Percentiles rank a stretch among this genome's conserved stretches.
Evolutionary conservation across 1,140 invertebrate species (phyloP).

Genomic region (Mya arenaria): DNA sequence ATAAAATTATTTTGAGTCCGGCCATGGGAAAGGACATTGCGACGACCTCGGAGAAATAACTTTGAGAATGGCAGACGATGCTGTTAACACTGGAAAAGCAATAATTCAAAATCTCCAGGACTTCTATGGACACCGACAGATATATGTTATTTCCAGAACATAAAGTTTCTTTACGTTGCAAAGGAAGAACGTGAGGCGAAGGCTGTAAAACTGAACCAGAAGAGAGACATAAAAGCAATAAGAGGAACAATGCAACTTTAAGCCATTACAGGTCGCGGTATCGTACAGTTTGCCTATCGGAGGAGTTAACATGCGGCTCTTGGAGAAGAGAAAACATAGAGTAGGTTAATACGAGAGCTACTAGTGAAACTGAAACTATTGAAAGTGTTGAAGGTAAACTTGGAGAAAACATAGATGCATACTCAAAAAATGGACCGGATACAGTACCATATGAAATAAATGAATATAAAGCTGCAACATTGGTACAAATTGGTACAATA

Average conservation of each 20-base stretch:
- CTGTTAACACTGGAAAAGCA: slow-evolving; percentile 16
- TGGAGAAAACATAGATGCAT: too few relatives aligned
- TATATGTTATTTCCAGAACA: too few relatives aligned
- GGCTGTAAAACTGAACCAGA: not conserved
- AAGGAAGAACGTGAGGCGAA: slow-evolving; percentile 9
- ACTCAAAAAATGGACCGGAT: too few relatives aligned
- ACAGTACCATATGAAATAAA: too few relatives aligned
- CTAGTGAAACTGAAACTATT: too few relatives aligned
- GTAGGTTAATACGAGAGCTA: too few relatives aligned
- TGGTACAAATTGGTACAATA: too few relatives aligned
- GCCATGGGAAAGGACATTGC: slow-evolving; percentile 57
- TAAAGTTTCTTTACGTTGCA: slow-evolving; percentile 37
- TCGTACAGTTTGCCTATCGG: slow-evolving; percentile 26
- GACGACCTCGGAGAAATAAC: slow-evolving; percentile 32
- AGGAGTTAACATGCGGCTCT: too few relatives aligned
- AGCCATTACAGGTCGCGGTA: slow-evolving; percentile 34
- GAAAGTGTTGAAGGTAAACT: too few relatives aligned
- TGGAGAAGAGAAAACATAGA: too few relatives aligned
- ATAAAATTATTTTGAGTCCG: slow-evolving; percentile 58
- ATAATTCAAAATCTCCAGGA: slow-evolving; percentile 37
- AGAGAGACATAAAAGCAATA: slow-evolving; percentile 3
- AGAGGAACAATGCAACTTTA: slow-evolving; percentile 53
- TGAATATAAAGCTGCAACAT: too few relatives aligned
- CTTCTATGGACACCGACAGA: slow-evolving; percentile 46
- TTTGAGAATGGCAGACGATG: slow-evolving; percentile 53